Conservation (phyloP, 1,140 invertebrate species). For the Drosophila yakuba region DNA sequence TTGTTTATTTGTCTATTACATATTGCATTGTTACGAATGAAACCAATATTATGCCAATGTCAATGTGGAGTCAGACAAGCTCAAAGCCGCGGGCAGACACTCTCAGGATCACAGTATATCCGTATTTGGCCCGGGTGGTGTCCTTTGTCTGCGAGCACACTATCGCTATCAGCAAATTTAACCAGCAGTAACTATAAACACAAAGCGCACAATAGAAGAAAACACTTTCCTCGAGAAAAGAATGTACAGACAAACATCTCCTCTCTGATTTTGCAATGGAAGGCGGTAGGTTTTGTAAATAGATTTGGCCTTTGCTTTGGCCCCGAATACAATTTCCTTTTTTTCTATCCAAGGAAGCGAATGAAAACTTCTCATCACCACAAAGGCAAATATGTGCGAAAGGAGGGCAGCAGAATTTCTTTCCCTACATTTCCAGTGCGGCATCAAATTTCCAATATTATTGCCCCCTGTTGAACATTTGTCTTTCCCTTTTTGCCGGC, state of each 20-base stretch:
- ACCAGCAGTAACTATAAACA: constrained; percentile 37
- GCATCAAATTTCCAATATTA: constrained; percentile 79
- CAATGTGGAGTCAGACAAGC: constrained; percentile 37
- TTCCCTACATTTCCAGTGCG: constrained; percentile 29
- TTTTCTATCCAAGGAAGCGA: constrained; percentile 9
- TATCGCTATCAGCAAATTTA: constrained; percentile 30
- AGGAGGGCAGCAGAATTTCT: background rate
- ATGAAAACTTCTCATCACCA: constrained; percentile 36
- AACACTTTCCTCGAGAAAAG: constrained; percentile 32
- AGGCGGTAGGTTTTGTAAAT: constrained; percentile 16
- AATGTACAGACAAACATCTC: constrained; percentile 24
- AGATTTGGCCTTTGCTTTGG: constrained; percentile 38
- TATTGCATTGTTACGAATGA: constrained; percentile 38
- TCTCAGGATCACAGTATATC: constrained; percentile 40
- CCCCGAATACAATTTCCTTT: constrained; percentile 32
- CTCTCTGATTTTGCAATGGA: constrained; percentile 19
- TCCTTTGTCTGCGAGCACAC: constrained; percentile 35
- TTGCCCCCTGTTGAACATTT: constrained; percentile 78
- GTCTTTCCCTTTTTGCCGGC: constrained; percentile 44
- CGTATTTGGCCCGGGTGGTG: constrained; percentile 24
- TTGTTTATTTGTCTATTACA: constrained; percentile 41
- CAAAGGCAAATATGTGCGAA: constrained; percentile 37
- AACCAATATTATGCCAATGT: constrained; percentile 50
- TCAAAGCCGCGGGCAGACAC: constrained; percentile 25
- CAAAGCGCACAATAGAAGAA: constrained; percentile 16